Percentiles rank a stretch among this genome's conserved stretches.
phyloP scores from a whole-genome alignment of 1,140 invertebrate genomes.

The Ectropis grisescens region DNA sequence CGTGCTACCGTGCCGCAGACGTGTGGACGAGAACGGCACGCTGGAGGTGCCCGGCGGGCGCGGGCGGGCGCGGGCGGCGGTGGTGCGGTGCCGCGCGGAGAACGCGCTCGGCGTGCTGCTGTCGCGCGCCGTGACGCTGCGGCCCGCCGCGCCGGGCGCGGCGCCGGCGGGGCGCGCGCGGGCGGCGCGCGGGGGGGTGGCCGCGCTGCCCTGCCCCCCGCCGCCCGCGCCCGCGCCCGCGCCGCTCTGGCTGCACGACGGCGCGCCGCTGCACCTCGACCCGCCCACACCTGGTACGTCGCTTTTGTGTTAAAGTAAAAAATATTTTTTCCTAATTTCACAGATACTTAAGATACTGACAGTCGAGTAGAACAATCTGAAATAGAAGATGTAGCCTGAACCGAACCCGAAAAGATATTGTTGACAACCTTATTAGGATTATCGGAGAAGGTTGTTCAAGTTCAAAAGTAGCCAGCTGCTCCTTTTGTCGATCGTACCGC shows the following conservation, averaged over 20 bases:
- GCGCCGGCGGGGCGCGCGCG: constrained; percentile 16
- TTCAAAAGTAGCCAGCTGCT: no score
- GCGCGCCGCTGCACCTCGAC: constrained; percentile 24
- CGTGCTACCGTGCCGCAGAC: constrained; percentile 12
- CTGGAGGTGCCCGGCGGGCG: constrained; percentile 28
- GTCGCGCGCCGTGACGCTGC: constrained; percentile 31
- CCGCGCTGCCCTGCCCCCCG: constrained; percentile 21
- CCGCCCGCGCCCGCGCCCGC: constrained; percentile 11
- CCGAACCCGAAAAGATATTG: no score
- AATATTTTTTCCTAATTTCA: no score
- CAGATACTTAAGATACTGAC: no score
- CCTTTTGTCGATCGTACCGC: no score
- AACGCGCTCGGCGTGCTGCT: constrained; percentile 39
- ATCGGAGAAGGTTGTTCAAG: no score
- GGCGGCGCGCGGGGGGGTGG: constrained; percentile 29
- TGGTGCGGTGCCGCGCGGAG: constrained; percentile 39
- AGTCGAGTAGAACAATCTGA: no score
- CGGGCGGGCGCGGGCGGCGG: constrained; percentile 6
- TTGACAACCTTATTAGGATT: no score
- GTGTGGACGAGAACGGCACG: constrained; percentile 37
- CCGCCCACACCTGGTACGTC: constrained; percentile 25
- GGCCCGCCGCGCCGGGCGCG: constrained; percentile 19
- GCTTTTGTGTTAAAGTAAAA: no score
- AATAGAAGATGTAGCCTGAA: no score
- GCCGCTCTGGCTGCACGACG: constrained; percentile 35